Base-by-base conservation (phyloP, 2,797 vertebrate genomes). In the Lithobates pipiens region DNA sequence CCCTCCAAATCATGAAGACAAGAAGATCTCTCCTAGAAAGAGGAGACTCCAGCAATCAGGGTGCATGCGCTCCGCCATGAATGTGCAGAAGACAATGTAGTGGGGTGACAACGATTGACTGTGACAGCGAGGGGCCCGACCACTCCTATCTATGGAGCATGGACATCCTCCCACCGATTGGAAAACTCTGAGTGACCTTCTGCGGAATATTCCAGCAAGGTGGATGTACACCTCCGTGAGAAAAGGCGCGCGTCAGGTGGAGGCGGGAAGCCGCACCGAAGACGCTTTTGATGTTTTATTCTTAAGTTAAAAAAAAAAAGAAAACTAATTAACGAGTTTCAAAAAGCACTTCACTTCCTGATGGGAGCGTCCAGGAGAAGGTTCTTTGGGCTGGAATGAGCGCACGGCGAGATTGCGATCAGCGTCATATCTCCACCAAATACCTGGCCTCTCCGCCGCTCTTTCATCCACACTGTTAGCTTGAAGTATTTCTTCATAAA, bases 401-500 rank as follows among this genome's bases (percentile, higher is more conserved):
- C 39, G 8, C 8, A 39, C 61, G 50, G 73, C 15, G 68, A 83
- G 68, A 86, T 78, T 71, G 7, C 21, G 11, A 23, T 23, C 0
- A 0, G 4, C 50, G 36, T 39, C 36, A 39, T 39, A 39, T 39
- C 39, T 39, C 36, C 39, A 39, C 39, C 78, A 70, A 36, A 0
- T 25, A 77, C 50, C 67, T 50, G 32, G 21, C 10, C 74, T 16
- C 7, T 68, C 39, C 39, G 39, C 39, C 39, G 39, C 39, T 39
- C 39, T 39, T 25, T 1, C n/a, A 80, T 46, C 18, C 0, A 0
- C 0, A 23, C 21, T 80, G 44, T 29, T 0, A 5, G 82, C 61
- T 39, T 39, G 39, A 39, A 39, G 39, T 39, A 15, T 34, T 61
- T 74, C 89, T 88, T 88, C 61, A 86, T 76, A 89, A 74, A 29